Conservation (phyloP, 1,140 invertebrate species). For the Riptortus pedestris region DNA sequence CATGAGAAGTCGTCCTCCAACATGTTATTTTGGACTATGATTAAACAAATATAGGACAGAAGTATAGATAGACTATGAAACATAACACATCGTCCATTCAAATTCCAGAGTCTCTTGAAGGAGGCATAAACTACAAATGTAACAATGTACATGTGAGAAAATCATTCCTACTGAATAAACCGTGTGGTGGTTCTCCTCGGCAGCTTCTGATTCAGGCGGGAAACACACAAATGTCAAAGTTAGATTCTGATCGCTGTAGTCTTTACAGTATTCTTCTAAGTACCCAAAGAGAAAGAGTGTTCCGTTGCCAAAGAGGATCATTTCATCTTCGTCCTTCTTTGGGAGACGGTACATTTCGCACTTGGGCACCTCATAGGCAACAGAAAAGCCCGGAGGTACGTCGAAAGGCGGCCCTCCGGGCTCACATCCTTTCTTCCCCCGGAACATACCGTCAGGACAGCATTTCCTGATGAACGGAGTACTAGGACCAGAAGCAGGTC, state of each 20-base stretch:
- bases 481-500: no score
- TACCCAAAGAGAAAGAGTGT: neutral
- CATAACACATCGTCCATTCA: neutral
- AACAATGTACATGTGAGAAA: neutral
- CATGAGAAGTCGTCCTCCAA: neutral
- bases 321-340: neutral
- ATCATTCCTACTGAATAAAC: neutral
- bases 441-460: neutral
- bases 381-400: neutral
- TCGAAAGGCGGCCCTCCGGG: neutral
- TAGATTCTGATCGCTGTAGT: neutral
- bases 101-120: neutral
- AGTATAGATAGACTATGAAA: neutral
- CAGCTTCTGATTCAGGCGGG: slow-evolving; percentile 14
- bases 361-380: neutral
- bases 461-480: neutral
- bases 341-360: neutral
- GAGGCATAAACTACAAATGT: neutral
- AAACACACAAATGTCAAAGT: slow-evolving; percentile 35
- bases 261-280: neutral
- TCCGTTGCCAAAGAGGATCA: neutral
- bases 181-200: slow-evolving; percentile 16
- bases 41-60: neutral
- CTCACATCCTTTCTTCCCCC: neutral
- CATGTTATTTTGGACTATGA: neutral